These are phyloP conservation scores for Oxycera nigricornis DNA, from an alignment of 2,888 invertebrate genomes.

Conservation along the genomic window DNA sequence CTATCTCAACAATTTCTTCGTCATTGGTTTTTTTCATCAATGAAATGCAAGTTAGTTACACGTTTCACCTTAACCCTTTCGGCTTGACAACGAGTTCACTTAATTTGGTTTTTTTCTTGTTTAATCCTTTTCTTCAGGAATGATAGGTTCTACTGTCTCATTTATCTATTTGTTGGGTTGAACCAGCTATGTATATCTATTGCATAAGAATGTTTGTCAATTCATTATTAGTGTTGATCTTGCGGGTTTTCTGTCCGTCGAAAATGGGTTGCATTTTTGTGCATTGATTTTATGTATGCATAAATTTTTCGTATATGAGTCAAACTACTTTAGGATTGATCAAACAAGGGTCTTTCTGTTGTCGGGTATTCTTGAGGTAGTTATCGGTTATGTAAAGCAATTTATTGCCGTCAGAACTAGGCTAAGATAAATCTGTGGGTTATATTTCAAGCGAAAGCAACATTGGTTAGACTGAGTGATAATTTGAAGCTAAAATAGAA, in stretches of 20 bases:
- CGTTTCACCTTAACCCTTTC: constrained; percentile 13
- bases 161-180: neutral
- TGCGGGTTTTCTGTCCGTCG: constrained; percentile 1
- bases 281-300: no score
- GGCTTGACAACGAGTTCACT: constrained; percentile 2
- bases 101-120: constrained; percentile 8
- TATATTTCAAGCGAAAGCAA: no score
- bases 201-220: neutral
- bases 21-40: neutral
- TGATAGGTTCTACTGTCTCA: neutral
- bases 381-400: constrained; percentile 30
- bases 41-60: neutral
- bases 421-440: no score
- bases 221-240: constrained; percentile 23
- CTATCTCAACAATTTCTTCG: neutral
- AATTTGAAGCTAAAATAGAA: neutral
- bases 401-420: neutral
- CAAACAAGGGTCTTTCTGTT: neutral
- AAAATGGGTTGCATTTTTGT: no score
- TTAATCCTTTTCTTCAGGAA: neutral
- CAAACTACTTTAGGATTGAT: neutral
- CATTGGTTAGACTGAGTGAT: no score
- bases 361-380: neutral
- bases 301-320: no score
- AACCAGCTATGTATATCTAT: neutral